A percentile compares a stretch with the other conserved stretches of the same genome.
These are phyloP conservation scores for Baccha elongata DNA, from an alignment of 2,888 invertebrate genomes.

Conservation along the genomic window DNA sequence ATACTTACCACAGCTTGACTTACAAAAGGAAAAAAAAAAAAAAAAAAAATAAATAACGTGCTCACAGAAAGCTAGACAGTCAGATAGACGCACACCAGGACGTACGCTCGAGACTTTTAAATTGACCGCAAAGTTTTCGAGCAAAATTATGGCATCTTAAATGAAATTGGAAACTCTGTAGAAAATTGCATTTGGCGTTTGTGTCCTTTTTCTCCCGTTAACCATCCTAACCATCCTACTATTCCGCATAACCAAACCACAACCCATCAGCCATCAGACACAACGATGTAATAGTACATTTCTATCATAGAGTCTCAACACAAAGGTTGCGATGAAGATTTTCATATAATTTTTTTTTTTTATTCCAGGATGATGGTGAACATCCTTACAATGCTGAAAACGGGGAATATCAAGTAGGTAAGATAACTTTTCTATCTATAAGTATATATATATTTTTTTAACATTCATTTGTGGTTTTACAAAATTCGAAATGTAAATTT, in stretches of 20 bases:
- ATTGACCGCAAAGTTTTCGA: slow-evolving; percentile 47
- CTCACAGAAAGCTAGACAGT: not conserved
- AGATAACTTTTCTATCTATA: slow-evolving; percentile 54
- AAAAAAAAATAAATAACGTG: slow-evolving; percentile 3
- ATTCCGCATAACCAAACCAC: not conserved
- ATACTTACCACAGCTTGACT: not conserved
- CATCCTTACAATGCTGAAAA: slow-evolving; percentile 37
- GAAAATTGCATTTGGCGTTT: slow-evolving; percentile 61
- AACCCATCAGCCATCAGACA: not conserved
- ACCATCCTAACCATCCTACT: not conserved
- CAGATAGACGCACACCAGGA: not conserved
- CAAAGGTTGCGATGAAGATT: slow-evolving; percentile 49
- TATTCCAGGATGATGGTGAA: slow-evolving; percentile 20
- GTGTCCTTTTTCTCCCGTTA: not conserved
- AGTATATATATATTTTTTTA: not conserved
- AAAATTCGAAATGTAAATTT: slow-evolving; percentile 73
- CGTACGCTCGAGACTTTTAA: not conserved
- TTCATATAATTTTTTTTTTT: slow-evolving; percentile 22
- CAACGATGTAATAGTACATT: slow-evolving; percentile 32
- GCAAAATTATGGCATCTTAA: slow-evolving; percentile 37
- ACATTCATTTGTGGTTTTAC: slow-evolving; percentile 44
- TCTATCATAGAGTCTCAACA: slow-evolving; percentile 39
- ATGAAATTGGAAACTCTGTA: slow-evolving; percentile 48
- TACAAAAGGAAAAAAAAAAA: not conserved
- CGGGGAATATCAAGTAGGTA: slow-evolving; percentile 67